Evolutionary conservation across 35 echinoderm and acorn worm genomes (phyloP).

Genomic region (Lytechinus variegatus): DNA sequence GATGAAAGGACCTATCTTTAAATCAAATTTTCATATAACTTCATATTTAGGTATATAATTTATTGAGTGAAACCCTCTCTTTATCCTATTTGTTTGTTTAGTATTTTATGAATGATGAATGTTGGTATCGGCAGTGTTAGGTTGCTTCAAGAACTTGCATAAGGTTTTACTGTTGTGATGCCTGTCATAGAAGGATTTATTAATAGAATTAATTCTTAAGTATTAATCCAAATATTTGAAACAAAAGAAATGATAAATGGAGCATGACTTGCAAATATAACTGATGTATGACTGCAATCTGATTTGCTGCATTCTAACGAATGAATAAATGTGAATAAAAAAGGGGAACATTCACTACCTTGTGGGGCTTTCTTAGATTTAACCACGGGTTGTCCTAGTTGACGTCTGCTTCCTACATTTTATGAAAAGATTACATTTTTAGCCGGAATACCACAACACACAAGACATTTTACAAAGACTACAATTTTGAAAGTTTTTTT

Average conservation of each 20-base stretch:
- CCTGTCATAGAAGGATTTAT: neutral
- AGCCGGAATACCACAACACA: neutral
- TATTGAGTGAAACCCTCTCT: neutral
- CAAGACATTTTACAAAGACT: neutral
- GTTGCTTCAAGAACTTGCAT: neutral
- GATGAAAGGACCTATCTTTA: neutral
- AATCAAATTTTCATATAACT: neutral
- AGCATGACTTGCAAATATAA: neutral
- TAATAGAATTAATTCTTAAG: neutral
- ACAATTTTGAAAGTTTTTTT: neutral
- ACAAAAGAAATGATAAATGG: neutral
- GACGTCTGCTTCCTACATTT: conserved; percentile 9
- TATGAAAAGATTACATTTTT: neutral
- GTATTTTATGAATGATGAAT: neutral
- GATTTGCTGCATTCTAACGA: neutral
- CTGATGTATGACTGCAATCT: neutral
- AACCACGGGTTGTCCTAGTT: neutral
- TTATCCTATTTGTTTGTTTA: neutral
- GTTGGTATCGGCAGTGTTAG: neutral
- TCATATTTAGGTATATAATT: neutral
- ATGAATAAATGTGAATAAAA: conserved; percentile 15
- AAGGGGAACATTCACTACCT: neutral
- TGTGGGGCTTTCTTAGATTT: neutral
- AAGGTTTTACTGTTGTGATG: neutral
- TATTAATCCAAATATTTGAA: neutral